Evolutionary conservation across 2,113 vertebrate genomes (phyloP).

Genomic region (Neoarius graeffei): DNA sequence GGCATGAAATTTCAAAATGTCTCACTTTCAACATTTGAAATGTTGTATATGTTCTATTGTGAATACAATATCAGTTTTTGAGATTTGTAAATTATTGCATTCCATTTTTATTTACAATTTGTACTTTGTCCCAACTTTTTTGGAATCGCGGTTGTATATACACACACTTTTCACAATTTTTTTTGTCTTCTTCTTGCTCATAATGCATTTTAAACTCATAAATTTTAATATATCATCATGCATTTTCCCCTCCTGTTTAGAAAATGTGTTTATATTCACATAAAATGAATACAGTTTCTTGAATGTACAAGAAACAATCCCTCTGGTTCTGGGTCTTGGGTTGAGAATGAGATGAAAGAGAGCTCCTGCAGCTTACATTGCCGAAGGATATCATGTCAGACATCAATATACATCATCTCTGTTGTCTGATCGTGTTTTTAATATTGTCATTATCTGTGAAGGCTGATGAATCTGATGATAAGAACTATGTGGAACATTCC

Average conservation of each 20-base stretch:
- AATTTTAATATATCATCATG: not conserved
- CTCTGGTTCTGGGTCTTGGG: constrained; percentile 14
- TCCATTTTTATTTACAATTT: no score
- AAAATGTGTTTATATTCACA: not conserved
- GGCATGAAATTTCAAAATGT: no score
- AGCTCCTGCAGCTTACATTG: constrained; percentile 34
- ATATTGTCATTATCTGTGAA: constrained; percentile 24
- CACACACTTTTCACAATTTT: not conserved
- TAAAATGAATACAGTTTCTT: constrained; percentile 16
- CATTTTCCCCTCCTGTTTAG: not conserved
- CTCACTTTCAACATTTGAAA: no score
- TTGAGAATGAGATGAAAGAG: constrained; percentile 19
- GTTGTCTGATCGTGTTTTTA: not conserved
- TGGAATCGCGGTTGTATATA: no score
- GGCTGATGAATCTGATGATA: constrained; percentile 37
- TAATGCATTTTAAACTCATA: not conserved
- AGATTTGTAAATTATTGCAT: no score
- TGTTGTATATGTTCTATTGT: no score
- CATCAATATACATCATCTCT: not conserved
- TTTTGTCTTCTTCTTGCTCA: not conserved
- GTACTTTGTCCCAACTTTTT: no score
- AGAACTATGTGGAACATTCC: not conserved
- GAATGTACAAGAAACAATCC: not conserved
- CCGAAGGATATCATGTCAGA: constrained; percentile 39
- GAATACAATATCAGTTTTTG: no score